A percentile compares a stretch with the other conserved stretches of the same genome.
phyloP scores from a whole-genome alignment of 2,888 invertebrate genomes.

The Drosophila kuntzei region DNA sequence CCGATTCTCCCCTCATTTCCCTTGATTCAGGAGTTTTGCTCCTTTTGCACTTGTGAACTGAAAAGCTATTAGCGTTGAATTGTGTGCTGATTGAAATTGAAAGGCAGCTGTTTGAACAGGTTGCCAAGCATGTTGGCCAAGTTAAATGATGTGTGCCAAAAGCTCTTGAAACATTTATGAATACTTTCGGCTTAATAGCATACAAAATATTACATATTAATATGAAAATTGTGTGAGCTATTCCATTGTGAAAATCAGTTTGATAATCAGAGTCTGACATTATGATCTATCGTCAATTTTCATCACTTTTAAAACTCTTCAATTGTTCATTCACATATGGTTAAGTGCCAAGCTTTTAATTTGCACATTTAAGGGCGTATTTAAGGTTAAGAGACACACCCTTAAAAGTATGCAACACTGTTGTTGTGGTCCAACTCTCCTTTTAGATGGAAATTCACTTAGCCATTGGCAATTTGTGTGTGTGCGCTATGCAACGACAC shows the following conservation, averaged over 20 bases:
- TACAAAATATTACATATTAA: constrained; percentile 25
- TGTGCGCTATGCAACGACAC: constrained; percentile 55
- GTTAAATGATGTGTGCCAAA: constrained; percentile 70
- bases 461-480: constrained; percentile 61
- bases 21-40: constrained; percentile 11
- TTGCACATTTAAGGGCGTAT: constrained; percentile 9
- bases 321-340: background rate
- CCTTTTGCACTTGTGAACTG: constrained; percentile 32
- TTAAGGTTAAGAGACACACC: constrained; percentile 1
- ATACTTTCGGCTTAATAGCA: constrained; percentile 30
- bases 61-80: constrained; percentile 57
- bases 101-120: constrained; percentile 59
- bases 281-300: constrained; percentile 15
- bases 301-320: constrained; percentile 1
- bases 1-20: background rate
- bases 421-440: constrained; percentile 11
- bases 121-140: constrained; percentile 42
- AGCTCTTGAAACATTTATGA: constrained; percentile 58
- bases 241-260: constrained; percentile 15
- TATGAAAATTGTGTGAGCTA: constrained; percentile 2
- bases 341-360: constrained; percentile 6
- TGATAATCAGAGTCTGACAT: constrained; percentile 16
- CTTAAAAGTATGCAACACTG: constrained; percentile 38
- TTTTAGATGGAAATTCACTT: constrained; percentile 48
- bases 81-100: constrained; percentile 67